These are phyloP conservation scores for Sternarchorhynchus goeldii DNA, from an alignment of 2,797 vertebrate species.

Conservation along the genomic window DNA sequence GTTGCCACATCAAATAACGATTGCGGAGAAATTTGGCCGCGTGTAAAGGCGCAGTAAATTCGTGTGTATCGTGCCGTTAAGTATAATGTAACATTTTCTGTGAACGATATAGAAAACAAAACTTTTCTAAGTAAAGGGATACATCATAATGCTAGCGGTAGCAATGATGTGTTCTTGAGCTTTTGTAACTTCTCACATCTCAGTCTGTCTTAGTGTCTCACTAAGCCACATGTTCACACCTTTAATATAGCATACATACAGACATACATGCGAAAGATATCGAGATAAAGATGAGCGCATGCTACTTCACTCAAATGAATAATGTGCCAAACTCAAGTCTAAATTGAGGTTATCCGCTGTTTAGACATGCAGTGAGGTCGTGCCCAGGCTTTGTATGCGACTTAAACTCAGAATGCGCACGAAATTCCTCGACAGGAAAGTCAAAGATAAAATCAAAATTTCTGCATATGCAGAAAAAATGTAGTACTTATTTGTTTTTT, in stretches of 20 bases:
- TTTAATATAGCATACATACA: background rate
- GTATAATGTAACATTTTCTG: background rate
- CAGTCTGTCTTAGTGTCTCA: constrained; percentile 3
- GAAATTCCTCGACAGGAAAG: too few species aligned
- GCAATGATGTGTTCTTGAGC: constrained; percentile 16
- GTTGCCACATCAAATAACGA: background rate
- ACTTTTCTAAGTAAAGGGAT: too few species aligned
- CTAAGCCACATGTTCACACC: constrained; percentile 48
- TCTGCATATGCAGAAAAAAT: too few species aligned
- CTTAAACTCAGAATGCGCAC: too few species aligned
- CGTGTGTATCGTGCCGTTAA: background rate
- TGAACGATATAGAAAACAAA: background rate
- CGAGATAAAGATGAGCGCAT: background rate
- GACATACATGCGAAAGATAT: background rate
- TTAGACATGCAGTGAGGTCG: too few species aligned
- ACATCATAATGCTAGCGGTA: background rate
- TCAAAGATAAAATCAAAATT: too few species aligned
- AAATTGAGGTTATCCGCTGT: too few species aligned
- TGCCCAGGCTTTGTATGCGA: too few species aligned
- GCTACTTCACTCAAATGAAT: background rate
- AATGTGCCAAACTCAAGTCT: background rate
- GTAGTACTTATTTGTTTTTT: too few species aligned
- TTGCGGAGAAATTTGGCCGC: background rate
- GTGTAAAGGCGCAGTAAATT: background rate
- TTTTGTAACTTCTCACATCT: constrained; percentile 35